Base-by-base conservation (phyloP, 2,888 invertebrate species). In the Drosophila seclusa region DNA sequence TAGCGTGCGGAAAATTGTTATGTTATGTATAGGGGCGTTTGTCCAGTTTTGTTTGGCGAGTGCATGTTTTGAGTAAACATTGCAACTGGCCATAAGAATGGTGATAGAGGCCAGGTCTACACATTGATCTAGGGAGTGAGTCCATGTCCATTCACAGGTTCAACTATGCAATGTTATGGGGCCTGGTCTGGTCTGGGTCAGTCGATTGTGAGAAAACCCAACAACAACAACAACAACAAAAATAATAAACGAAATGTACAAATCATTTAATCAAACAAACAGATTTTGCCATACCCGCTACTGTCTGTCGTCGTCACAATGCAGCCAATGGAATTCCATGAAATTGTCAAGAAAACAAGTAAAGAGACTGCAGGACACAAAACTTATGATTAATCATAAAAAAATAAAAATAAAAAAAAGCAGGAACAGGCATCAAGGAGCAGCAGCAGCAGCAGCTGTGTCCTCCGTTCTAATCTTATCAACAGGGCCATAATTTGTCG, bases 401-500 rank as follows among this genome's bases (percentile, higher is more conserved):
- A 34, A 31, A n/a, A 60, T 67, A 72, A 38, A 36, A 42, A n/a
- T 10, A 21, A 40, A 49, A n/a, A n/a, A 52, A 40, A 61, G 63
- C 48, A 36, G 42, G 32, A 59, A 45, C 61, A 53, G 40, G 24
- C 36, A 54, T 18, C 54, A n/a, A 57, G 55, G 6, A 57, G 54
- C 68, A 55, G 67, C 70, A 60, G 80, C 38, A 34, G 66, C 13
- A 34, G 57, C 72, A 62, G 65, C 52, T 73, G 70, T 66, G 48
- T 34, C 18, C 40, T 32, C 27, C 13, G 40, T 13, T 38, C 34
- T 55, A 62, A 90, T 90, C 90, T 90, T 87, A 90, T 90, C 90
- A 78, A 67, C 27, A 83, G 70, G 71, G 78, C 74, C 81, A 90
- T 90, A 91, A 91, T 83, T 90, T 87, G 82, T 86, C 76, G 74